A percentile compares a stretch with the other conserved stretches of the same genome.
Conservation (phyloP, 1,140 invertebrate genomes). For the Drosophila sucinea region DNA sequence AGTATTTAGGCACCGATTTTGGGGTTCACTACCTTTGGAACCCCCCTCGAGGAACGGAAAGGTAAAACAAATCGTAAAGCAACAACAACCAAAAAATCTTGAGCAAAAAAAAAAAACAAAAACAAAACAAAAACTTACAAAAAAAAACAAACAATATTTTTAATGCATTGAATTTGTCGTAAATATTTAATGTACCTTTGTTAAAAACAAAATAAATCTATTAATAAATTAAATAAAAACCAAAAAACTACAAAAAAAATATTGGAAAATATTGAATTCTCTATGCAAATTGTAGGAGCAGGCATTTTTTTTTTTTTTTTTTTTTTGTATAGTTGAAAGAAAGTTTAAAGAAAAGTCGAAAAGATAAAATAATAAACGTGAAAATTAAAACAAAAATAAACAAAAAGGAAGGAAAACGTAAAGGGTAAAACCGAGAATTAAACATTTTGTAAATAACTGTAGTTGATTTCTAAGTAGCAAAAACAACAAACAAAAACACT, state of each 20-base stretch:
- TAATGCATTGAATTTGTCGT: slow-evolving; percentile 81
- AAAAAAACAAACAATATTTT: slow-evolving; percentile 71
- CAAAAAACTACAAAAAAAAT: slow-evolving; percentile 38
- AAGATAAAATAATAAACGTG: not conserved
- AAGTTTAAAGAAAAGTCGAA: slow-evolving; percentile 8
- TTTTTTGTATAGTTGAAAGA: slow-evolving; percentile 75
- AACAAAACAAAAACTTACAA: slow-evolving; percentile 51
- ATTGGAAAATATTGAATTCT: slow-evolving; percentile 38
- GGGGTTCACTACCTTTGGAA: not conserved
- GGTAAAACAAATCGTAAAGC: slow-evolving; percentile 22
- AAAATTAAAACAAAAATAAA: slow-evolving; percentile 8
- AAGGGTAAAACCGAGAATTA: slow-evolving; percentile 31
- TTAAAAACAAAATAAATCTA: slow-evolving; percentile 80
- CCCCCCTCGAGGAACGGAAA: slow-evolving; percentile 22
- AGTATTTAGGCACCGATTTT: slow-evolving; percentile 63
- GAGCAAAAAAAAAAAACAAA: slow-evolving; percentile 61
- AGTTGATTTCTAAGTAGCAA: slow-evolving; percentile 81
- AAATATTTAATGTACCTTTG: slow-evolving; percentile 82
- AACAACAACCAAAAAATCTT: slow-evolving; percentile 15
- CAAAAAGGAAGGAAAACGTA: slow-evolving; percentile 10
- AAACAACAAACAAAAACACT: slow-evolving; percentile 34
- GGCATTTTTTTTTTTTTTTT: slow-evolving; percentile 73
- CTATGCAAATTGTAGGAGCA: slow-evolving; percentile 48
- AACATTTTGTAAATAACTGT: slow-evolving; percentile 76
- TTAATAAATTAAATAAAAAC: slow-evolving; percentile 52